phyloP scores from a whole-genome alignment of 1,140 invertebrate genomes.

The Pteromalus puparum region DNA sequence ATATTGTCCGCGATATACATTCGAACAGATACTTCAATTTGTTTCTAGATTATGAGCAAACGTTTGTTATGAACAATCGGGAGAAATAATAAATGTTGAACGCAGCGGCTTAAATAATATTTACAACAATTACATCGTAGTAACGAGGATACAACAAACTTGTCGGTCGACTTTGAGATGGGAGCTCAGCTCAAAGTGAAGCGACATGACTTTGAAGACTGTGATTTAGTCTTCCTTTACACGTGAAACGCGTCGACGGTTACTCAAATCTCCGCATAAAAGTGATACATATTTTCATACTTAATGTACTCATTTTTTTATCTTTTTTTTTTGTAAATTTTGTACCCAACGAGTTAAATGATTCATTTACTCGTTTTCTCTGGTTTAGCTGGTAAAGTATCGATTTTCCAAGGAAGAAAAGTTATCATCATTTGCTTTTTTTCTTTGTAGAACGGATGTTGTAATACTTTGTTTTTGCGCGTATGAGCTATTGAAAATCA shows the following conservation, averaged over 20 bases:
- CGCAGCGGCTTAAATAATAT: slow-evolving; percentile 47
- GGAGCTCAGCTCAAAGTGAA: slow-evolving; percentile 38
- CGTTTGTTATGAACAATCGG: slow-evolving; percentile 9
- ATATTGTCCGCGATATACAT: slow-evolving; percentile 33
- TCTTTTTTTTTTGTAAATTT: slow-evolving; percentile 27
- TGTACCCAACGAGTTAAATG: slow-evolving; percentile 3
- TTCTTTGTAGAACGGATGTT: slow-evolving; percentile 35
- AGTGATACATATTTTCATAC: slow-evolving; percentile 17
- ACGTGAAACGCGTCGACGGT: slow-evolving; percentile 3
- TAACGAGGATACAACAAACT: slow-evolving; percentile 45
- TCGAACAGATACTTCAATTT: slow-evolving; percentile 32
- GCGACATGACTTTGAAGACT: slow-evolving; percentile 35
- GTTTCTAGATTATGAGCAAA: not conserved
- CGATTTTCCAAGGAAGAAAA: slow-evolving; percentile 35
- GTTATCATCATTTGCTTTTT: slow-evolving; percentile 29
- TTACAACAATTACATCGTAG: slow-evolving; percentile 49
- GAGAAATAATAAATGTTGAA: slow-evolving; percentile 35
- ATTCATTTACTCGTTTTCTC: slow-evolving; percentile 21
- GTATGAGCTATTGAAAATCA: slow-evolving; percentile 9
- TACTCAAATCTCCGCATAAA: slow-evolving; percentile 23
- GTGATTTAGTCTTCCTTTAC: slow-evolving; percentile 29
- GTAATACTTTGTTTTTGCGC: slow-evolving; percentile 43
- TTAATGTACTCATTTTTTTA: slow-evolving; percentile 24
- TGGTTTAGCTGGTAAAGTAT: not conserved
- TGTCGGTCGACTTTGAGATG: slow-evolving; percentile 41